A percentile compares a stretch with the other conserved stretches of the same genome.
Evolutionary conservation across 2,888 invertebrate genomes (phyloP).

Genomic region (Fabriciana adippe): DNA sequence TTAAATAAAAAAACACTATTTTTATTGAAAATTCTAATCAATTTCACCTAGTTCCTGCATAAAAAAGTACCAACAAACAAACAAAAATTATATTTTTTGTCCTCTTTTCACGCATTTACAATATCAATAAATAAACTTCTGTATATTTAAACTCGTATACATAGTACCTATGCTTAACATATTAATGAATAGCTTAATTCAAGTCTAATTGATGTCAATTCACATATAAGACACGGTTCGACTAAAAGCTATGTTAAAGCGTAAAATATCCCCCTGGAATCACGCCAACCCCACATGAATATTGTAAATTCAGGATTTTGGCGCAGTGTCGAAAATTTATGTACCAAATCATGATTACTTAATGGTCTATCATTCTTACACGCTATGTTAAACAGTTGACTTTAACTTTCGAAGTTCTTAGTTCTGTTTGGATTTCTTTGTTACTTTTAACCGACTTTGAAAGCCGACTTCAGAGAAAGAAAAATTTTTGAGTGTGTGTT

Average conservation of each 20-base stretch:
- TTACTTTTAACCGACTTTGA: neutral
- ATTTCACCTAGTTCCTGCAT: too few species aligned
- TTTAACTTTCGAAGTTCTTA: conserved; percentile 7
- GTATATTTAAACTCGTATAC: too few species aligned
- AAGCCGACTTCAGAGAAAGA: too few species aligned
- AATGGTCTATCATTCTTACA: conserved; percentile 34
- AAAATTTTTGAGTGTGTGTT: too few species aligned
- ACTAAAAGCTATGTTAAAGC: conserved; percentile 27
- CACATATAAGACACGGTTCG: conserved; percentile 17
- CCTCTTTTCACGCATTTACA: too few species aligned
- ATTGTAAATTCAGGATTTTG: conserved; percentile 38
- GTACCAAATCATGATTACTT: conserved; percentile 37
- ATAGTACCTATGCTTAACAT: too few species aligned
- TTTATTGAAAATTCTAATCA: too few species aligned
- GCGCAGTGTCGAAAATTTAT: conserved; percentile 39
- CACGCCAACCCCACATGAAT: conserved; percentile 35
- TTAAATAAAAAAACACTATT: too few species aligned
- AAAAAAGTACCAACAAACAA: too few species aligned
- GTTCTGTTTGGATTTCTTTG: neutral
- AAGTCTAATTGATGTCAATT: conserved; percentile 9
- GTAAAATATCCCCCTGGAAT: conserved; percentile 29
- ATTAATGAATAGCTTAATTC: neutral
- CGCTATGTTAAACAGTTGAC: conserved; percentile 19
- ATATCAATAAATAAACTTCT: too few species aligned
- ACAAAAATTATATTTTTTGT: too few species aligned